Evolutionary conservation across 1,140 invertebrate species (phyloP), one percentile per base, ranked within the genome.

Genomic region (Penaeus indicus): DNA sequence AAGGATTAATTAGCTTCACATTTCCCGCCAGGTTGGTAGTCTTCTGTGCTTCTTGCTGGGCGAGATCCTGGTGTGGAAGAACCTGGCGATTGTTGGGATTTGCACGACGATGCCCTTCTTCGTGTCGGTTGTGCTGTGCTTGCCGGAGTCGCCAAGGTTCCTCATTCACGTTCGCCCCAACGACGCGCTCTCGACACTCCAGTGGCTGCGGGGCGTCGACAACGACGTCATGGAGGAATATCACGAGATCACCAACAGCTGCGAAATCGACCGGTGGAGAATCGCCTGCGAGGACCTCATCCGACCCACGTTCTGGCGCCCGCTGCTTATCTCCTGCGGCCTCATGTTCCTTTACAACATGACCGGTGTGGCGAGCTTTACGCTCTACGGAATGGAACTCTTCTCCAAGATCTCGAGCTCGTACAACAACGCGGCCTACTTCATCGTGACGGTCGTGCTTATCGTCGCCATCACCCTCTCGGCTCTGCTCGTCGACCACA

Each of bases 321-420:
- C 90, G 60, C 83, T 91, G 19, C 13, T 91, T n/a, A 63, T 91
- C n/a, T 90, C 90, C 1, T 89, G 85, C 61, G 86, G 82, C 27
- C 89, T 91, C 38, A 91, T 91, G 90, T 90, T 91, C 67, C 85
- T 91, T 5, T 91, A 88, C 85, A 90, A 63, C 61, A 91, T 91
- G 90, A 87, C 90, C 21, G 90, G 90, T 19, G 47, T 91, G 72
- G 77, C 89, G 18, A 88, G 86, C 32, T 84, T 90, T 84, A 87
- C 80, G 13, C 72, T 90, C 32, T 91, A 91, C 79, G 86, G 83
- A 83, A 86, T 85, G 67, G 88, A 88, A 64, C 89, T 91, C 54
- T 91, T 90, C 75, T 77, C 72, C 22, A 89, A 91, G 61, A 78
- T 91, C 19, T 85, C 90, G 32, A 86, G 80, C 61, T 54, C 84